Evolutionary conservation across 2,888 invertebrate genomes (phyloP), one percentile per base, ranked within the genome.

Genomic region (Lordiphosa fenestrarum): DNA sequence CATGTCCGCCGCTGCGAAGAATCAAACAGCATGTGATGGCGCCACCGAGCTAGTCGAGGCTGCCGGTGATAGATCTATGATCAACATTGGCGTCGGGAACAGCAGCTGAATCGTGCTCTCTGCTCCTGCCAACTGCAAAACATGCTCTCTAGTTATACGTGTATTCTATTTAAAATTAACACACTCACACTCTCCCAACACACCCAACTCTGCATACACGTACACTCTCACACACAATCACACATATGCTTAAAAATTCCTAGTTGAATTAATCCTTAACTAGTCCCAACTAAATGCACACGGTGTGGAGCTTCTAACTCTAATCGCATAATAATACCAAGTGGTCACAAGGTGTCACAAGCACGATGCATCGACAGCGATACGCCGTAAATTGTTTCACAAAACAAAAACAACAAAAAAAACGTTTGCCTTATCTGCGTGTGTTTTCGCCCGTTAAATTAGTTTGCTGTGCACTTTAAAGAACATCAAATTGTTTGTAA

Each of bases 211-310:
- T 51, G 59, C 48, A 50, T 49, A 61, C 48, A 48, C 59, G 37
- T 52, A 69, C 46, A 69, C 57, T 49, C 40, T 42, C 50, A 60
- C 53, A 50, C 37, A 71, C 53, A 60, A 58, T 36, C 15, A 57
- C 56, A 57, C 37, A 64, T 44, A 78, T 65, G 64, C 77, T 66
- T 81, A 76, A 58, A 67, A 57, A 71, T 72, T 74, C 69, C 85
- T 80, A 80, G 71, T 75, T 80, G 70, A 85, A 86, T 78, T 81
- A 78, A 76, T 67, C 61, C 73, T 69, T 83, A 71, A 85, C 84
- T 86, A 85, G 87, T 85, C 84, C 71, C 77, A 69, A 81, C 68
- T 63, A 68, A 58, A 59, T 58, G 49, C 60, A 65, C 62, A 53
- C 44, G 57, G 54, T 69, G 66, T 61, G 64, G 48, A 84, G 66